These are phyloP conservation scores for Sylvicapra grimmia DNA, from an alignment of 2,113 vertebrate genomes.

Conservation along the genomic window DNA sequence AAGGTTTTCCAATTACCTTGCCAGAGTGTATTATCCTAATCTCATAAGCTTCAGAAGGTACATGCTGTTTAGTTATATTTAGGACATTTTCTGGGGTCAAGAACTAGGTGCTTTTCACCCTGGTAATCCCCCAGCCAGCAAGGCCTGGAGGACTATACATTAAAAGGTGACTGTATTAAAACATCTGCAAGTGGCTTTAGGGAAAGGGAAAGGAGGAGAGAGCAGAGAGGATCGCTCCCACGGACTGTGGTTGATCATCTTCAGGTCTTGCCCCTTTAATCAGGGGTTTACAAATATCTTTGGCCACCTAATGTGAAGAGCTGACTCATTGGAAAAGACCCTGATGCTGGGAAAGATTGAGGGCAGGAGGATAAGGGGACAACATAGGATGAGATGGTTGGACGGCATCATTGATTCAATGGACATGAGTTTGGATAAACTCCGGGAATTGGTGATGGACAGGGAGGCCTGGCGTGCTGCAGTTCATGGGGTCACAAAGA, in stretches of 20 bases:
- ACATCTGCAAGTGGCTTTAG: background rate
- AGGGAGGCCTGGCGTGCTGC: background rate
- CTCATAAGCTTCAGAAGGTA: background rate
- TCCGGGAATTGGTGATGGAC: background rate
- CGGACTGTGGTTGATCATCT: background rate
- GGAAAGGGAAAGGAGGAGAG: background rate
- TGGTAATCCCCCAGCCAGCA: conserved; percentile 26
- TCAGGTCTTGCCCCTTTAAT: background rate
- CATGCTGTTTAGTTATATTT: background rate
- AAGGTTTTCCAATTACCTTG: background rate
- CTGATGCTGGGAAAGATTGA: background rate
- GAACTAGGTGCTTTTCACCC: background rate
- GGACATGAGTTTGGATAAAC: background rate
- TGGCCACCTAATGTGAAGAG: background rate
- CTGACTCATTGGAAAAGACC: background rate
- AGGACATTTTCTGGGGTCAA: background rate
- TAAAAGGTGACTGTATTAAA: background rate
- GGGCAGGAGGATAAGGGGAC: background rate
- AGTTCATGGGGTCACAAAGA: background rate
- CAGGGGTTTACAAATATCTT: background rate
- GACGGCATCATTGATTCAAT: background rate
- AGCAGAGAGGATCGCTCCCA: background rate
- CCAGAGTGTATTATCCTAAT: background rate
- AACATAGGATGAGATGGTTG: background rate
- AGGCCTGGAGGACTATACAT: background rate